A percentile compares a stretch with the other conserved stretches of the same genome.
These are phyloP conservation scores for Otolemur garnettii DNA, from an alignment of 2,113 vertebrate species.

Conservation along the genomic window DNA sequence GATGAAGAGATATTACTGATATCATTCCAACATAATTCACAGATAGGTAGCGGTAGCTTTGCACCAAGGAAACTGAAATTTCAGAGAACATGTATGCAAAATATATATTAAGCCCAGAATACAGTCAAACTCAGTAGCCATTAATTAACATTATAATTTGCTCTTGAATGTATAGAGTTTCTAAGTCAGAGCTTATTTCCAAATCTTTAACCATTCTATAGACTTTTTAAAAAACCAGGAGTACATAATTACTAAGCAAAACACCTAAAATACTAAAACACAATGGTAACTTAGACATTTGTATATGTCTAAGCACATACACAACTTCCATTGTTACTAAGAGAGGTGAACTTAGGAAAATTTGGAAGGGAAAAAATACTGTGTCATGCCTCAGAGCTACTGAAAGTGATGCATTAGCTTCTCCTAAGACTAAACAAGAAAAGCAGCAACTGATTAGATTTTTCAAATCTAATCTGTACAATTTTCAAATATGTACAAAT, in stretches of 20 bases:
- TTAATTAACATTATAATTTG: constrained; percentile 48
- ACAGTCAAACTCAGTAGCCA: constrained; percentile 28
- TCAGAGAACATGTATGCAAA: constrained; percentile 45
- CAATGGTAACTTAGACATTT: background rate
- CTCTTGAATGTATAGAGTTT: constrained; percentile 68
- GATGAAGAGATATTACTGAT: background rate
- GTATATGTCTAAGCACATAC: background rate
- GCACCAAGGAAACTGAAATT: constrained; percentile 13
- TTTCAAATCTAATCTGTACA: too few relatives aligned
- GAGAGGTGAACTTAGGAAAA: background rate
- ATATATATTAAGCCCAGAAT: constrained; percentile 7
- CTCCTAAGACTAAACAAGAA: constrained; percentile 69
- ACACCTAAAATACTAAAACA: background rate
- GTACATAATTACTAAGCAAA: constrained; percentile 18
- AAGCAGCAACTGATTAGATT: constrained; percentile 77
- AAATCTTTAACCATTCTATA: constrained; percentile 61
- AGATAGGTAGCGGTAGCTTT: background rate
- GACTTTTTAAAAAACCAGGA: background rate
- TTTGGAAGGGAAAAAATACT: background rate
- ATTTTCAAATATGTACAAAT: constrained; percentile 82
- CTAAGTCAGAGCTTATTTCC: constrained; percentile 56
- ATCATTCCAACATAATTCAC: constrained; percentile 31
- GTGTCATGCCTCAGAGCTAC: constrained; percentile 23
- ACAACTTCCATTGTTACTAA: background rate
- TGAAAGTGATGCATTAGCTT: constrained; percentile 6